Evolutionary conservation across 1,140 invertebrate species (phyloP), one percentile per base, ranked within the genome.

Genomic region (Drosophila setifemur): DNA sequence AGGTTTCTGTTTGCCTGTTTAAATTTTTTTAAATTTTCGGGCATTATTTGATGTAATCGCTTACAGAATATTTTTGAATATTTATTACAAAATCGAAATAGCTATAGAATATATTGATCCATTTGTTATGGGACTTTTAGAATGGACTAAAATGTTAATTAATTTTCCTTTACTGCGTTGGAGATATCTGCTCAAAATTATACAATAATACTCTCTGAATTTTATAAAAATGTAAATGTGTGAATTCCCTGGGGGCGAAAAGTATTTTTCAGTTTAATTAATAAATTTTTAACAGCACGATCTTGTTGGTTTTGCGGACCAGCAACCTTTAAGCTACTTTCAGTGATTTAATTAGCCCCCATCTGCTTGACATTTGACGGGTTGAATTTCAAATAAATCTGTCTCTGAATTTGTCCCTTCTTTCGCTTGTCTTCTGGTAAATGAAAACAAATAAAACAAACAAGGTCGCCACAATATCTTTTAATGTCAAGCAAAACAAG

Each of bases 321-420:
- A 18, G 7, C 9, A 63, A 26, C 40, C 29, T 47, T 11, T 25
- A 63, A 63, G 18, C 35, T 58, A 63, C 37, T 70, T 57, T 35
- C 52, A 19, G 44, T 71, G 37, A 71, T 60, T 71, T 71, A 71
- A 71, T 71, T 71, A 71, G 67, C 67, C 53, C 29, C 39, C 44
- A 40, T 71, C 25, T 60, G 23, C 67, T 44, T 71, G 66, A 71
- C 67, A 71, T 71, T 71, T 71, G 67, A 61, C 67, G 68, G 53
- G 53, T 60, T 71, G 67, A 71, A 71, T 60, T 29, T 69, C 23
- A 70, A 60, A 60, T 71, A 71, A 71, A 71, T 71, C 53, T 12
- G 29, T 21, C 47, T 3, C 23, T n/a, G 33, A 19, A 53, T 53
- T 61, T 37, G 42, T 47, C 40, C 8, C 35, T 19, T 48, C 8